Evolutionary conservation across 1,140 invertebrate species (phyloP).

Genomic region (Olivierus martensii): DNA sequence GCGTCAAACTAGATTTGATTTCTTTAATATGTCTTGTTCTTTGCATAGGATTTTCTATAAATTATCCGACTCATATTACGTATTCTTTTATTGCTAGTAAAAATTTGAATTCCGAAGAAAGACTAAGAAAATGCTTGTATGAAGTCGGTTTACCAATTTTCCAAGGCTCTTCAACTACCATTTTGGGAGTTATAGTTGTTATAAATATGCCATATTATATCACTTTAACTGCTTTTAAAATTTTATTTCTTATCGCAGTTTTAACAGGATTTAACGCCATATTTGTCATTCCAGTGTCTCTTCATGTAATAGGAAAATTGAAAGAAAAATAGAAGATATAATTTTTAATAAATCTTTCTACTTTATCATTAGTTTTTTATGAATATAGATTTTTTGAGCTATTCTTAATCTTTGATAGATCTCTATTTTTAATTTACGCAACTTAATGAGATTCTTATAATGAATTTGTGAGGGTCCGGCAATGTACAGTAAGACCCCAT

Average conservation of each 20-base stretch:
- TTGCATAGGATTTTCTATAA: constrained; percentile 95
- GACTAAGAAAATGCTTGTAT: background rate
- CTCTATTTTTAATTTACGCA: no score
- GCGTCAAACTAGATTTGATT: constrained; percentile 85
- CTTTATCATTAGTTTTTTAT: no score
- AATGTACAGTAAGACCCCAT: no score
- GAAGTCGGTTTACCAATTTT: background rate
- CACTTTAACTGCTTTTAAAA: constrained; percentile 27
- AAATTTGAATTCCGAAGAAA: background rate
- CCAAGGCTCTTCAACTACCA: background rate
- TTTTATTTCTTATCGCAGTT: background rate
- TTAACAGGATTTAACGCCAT: no score
- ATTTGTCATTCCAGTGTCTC: no score
- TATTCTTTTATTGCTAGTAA: constrained; percentile 43
- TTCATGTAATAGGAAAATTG: no score
- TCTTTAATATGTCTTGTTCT: constrained; percentile 98
- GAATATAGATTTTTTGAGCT: no score
- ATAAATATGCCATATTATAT: background rate
- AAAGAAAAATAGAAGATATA: no score
- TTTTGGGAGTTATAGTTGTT: background rate
- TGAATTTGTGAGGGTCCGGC: no score
- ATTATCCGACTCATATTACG: constrained; percentile 93
- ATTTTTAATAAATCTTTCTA: no score
- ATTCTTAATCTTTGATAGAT: no score
- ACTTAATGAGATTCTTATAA: no score